Evolutionary conservation across 2,888 invertebrate species (phyloP), one percentile per base, ranked within the genome.

Genomic region (Tenthredo distinguenda): DNA sequence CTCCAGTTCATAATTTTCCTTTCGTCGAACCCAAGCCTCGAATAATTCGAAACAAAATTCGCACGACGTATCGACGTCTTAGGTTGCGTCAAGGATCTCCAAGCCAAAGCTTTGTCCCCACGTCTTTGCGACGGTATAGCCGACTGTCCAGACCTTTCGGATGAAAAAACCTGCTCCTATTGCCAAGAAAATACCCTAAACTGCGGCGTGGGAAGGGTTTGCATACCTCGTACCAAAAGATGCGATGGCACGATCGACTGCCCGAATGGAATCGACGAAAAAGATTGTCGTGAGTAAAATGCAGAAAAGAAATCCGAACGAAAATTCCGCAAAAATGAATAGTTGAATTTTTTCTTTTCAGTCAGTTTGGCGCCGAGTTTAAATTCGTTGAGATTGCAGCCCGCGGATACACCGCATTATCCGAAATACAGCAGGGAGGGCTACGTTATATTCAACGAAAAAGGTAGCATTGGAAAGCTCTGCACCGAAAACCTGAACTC

Each of bases 221-320:
- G 98, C 92, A 95, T 98, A 87, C 96, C 96, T 0, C 94, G 94
- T 10, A 95, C 95, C 84, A 95, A 96, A 89, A 95, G 97, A 86
- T 98, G 98, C 92, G 98, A 98, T 91, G 98, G 98, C 81, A 96
- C 96, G 84, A 94, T 95, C 0, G 98, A 98, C 93, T 98, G 98
- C 90, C 96, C 97, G 0, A 97, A 98, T 92, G 98, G 97, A 50
- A 97, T 97, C 87, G 98, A 98, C 90, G 98, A 98, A 92, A 95
- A 96, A 89, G 97, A 97, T 88, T 98, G 98, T 92, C 94, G 98
- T 98, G 94, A 96, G 97, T 96, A 31, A 34, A 62, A 47, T 65
- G n/a, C 26, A 31, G 47, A 26, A 79, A 26, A 68, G 0, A 7
- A 31, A 47, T n/a, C 9, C 37, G 55, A 21, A 82, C 34, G 26